Base-by-base conservation (phyloP, 2,797 vertebrate genomes). In the Bradypodion pumilum region DNA sequence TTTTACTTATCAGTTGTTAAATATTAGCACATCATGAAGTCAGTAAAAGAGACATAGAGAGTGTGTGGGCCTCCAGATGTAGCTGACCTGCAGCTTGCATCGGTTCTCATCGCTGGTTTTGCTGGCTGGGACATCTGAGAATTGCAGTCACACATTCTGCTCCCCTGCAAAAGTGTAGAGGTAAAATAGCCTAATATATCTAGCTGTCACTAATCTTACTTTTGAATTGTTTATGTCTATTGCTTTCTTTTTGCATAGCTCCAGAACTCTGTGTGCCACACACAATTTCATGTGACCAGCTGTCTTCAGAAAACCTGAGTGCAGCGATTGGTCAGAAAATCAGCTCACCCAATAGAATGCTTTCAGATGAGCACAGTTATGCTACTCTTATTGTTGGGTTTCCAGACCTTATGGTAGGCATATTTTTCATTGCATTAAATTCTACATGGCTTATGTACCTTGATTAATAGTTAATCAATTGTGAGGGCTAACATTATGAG, bases 261-360 rank as follows among this genome's bases (percentile, higher is more conserved):
- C 93, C 96, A 72, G 95, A 96, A 59, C 46, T 52, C 65, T 93
- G 87, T 23, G 76, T 89, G 42, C 97, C 97, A 0, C 97, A 98
- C 91, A 96, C 95, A 82, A 88, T 98, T 89, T 98, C 98, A 59
- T 96, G 92, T 91, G 97, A 98, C 86, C 97, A 98, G 84, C 95
- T 99, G 0, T 96, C 98, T 90, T 95, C 97, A 44, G 98, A 98
- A 95, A 98, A 98, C 94, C 97, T 99, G 85, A 99, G 97, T 66
- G 93, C 95, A 13, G 98, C 98, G 77, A 95, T 99, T 87, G 97
- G 96, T 89, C 98, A 99, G 92, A 99, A 97, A 93, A 99, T 99
- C 7, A 95, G 94, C 74, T 98, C 98, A 37, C 98, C 99, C 2
- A 99, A 98, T 93, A 97, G 98, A 16, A 37, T 99, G 5, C 88